Conservation (phyloP, 2,113 vertebrate species). For the Phrynosoma blainvillii region DNA sequence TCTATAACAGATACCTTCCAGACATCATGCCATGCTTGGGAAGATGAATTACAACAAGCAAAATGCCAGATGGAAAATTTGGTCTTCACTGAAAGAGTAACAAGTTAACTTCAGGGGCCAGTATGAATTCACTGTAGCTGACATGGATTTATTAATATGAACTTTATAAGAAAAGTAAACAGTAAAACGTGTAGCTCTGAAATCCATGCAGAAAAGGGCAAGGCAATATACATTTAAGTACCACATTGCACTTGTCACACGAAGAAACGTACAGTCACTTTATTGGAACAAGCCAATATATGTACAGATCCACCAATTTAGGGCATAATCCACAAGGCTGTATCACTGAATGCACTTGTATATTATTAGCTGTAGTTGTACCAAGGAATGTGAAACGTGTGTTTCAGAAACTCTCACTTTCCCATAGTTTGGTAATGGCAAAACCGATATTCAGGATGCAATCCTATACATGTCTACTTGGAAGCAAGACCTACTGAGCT, state of each 20-base stretch:
- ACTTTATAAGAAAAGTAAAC: neutral
- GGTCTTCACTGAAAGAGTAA: neutral
- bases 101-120: neutral
- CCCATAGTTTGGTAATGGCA: neutral
- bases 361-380: neutral
- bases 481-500: neutral
- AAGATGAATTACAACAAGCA: neutral
- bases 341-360: neutral
- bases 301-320: neutral
- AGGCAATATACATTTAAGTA: neutral
- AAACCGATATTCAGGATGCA: neutral
- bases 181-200: neutral
- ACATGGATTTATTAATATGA: neutral
- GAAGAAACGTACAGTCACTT: neutral
- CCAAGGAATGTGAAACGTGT: neutral
- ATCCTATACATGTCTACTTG: neutral
- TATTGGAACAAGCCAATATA: neutral
- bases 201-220: neutral
- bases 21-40: too few species aligned
- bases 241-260: neutral
- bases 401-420: neutral
- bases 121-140: rapidly evolving
- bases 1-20: too few species aligned
- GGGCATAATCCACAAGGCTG: rapidly evolving
- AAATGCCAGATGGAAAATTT: neutral